phyloP scores from a whole-genome alignment of 2,888 invertebrate genomes.

The Endotricha flammealis region DNA sequence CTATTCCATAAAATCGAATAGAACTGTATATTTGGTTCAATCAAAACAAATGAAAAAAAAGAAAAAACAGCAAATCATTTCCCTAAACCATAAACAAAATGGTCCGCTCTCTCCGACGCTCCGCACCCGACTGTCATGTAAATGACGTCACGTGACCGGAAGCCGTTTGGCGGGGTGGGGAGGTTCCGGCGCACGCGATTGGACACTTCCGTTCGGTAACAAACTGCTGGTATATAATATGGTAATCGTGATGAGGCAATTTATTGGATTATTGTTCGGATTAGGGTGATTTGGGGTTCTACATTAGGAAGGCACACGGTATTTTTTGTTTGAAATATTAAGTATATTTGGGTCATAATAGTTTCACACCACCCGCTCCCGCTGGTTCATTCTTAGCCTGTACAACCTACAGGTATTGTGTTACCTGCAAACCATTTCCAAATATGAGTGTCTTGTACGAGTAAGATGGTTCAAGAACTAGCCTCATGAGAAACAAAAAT shows the following conservation, averaged over 20 bases:
- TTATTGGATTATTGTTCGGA: slow-evolving; percentile 57
- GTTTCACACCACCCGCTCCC: no score
- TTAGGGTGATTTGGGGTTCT: slow-evolving; percentile 36
- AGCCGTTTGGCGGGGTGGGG: slow-evolving; percentile 65
- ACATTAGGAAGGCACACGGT: slow-evolving; percentile 17
- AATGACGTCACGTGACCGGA: slow-evolving; percentile 78
- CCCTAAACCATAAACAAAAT: slow-evolving; percentile 52
- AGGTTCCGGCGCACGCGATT: slow-evolving; percentile 71
- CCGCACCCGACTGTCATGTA: slow-evolving; percentile 65
- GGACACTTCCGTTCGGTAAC: slow-evolving; percentile 72
- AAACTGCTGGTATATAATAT: slow-evolving; percentile 68
- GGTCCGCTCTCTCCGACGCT: slow-evolving; percentile 50
- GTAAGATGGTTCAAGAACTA: no score
- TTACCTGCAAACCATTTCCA: no score
- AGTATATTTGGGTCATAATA: background rate
- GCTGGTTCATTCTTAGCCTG: no score
- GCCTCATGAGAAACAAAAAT: no score
- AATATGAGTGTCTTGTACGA: no score
- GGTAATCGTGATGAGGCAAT: slow-evolving; percentile 73
- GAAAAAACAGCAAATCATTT: slow-evolving; percentile 43
- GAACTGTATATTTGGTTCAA: no score
- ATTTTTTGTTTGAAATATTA: background rate
- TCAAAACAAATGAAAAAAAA: no score
- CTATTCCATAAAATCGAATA: no score
- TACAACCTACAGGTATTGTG: no score